Evolutionary conservation across 2,888 invertebrate genomes (phyloP).

Genomic region (Litoditis marina): DNA sequence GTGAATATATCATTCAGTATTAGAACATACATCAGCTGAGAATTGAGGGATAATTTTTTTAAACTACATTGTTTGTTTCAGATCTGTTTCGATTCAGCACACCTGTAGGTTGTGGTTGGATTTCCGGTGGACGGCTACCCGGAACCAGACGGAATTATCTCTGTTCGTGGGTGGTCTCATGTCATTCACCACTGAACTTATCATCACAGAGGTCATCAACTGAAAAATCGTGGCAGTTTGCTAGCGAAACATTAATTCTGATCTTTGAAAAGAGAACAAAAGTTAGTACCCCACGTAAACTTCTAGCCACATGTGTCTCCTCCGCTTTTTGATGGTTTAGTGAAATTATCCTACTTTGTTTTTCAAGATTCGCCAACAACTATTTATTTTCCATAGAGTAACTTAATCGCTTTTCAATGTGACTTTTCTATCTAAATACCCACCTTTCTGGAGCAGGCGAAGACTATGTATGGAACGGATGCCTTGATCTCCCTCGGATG

Average conservation of each 20-base stretch:
- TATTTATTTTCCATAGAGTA: background rate
- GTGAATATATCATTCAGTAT: too few relatives aligned
- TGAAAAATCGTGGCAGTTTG: too few relatives aligned
- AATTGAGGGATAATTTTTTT: too few relatives aligned
- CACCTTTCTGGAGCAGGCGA: constrained; percentile 55
- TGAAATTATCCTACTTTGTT: too few relatives aligned
- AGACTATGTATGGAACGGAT: constrained; percentile 51
- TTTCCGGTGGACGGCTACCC: constrained; percentile 42
- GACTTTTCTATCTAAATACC: background rate
- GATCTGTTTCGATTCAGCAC: background rate
- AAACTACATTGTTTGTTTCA: too few relatives aligned
- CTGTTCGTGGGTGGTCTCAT: constrained; percentile 34
- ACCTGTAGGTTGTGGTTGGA: constrained; percentile 11
- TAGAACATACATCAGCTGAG: too few relatives aligned
- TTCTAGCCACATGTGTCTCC: too few relatives aligned
- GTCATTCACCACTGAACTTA: constrained; percentile 30
- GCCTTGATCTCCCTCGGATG: constrained; percentile 48
- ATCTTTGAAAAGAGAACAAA: background rate
- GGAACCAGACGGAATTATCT: constrained; percentile 53
- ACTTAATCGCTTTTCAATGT: background rate
- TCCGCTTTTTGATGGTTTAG: too few relatives aligned
- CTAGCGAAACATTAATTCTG: too few relatives aligned
- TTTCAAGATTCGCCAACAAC: background rate
- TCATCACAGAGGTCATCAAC: constrained; percentile 40
- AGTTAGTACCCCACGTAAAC: too few relatives aligned